phyloP scores from a whole-genome alignment of 2,113 vertebrate genomes.

The Catharus fuscescens region DNA sequence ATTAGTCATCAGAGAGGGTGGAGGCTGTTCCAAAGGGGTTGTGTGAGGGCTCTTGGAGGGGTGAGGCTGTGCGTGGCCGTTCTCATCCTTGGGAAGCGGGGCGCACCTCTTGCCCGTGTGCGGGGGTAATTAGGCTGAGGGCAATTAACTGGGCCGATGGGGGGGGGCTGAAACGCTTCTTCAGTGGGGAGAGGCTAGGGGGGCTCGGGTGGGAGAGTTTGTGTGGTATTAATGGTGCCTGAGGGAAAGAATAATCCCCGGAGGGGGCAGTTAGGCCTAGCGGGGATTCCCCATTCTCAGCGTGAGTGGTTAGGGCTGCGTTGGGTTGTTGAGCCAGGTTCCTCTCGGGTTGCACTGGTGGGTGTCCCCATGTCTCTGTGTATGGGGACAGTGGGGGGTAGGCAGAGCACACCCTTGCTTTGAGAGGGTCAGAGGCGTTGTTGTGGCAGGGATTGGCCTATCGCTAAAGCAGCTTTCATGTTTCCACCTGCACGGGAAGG shows the following conservation, averaged over 20 bases:
- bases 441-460: not conserved
- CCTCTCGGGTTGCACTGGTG: fast-evolving
- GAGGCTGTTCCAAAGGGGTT: not conserved
- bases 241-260: no score
- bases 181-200: not conserved
- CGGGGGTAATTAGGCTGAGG: not conserved
- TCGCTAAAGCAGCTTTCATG: not conserved
- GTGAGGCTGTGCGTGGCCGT: not conserved
- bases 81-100: not conserved
- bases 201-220: not conserved
- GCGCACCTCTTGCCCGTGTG: not conserved
- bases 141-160: not conserved
- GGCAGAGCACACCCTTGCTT: no score
- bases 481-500: no score
- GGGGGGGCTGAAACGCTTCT: not conserved
- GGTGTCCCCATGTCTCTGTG: no score
- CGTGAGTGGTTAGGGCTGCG: no score
- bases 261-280: not conserved
- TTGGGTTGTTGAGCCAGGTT: not conserved
- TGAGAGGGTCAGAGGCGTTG: no score
- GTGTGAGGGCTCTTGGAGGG: not conserved
- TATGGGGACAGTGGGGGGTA: no score
- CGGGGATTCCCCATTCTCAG: fast-evolving
- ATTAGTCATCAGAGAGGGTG: not conserved
- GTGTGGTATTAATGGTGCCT: not conserved